Percentiles rank a stretch among this genome's conserved stretches.
phyloP scores from a whole-genome alignment of 2,888 invertebrate species.

The Drosophila meridiana region DNA sequence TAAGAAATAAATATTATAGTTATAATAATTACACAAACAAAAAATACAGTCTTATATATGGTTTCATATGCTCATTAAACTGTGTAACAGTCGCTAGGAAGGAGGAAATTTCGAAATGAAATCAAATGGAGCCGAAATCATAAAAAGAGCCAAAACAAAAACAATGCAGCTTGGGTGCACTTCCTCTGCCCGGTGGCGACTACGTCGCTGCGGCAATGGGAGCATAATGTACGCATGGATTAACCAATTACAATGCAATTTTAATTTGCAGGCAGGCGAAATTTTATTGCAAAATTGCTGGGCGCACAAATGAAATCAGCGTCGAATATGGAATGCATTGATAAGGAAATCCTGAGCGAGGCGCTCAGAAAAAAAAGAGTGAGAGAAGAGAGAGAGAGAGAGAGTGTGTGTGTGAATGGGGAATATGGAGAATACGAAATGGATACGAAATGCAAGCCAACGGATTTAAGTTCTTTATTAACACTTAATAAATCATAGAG shows the following conservation, averaged over 20 bases:
- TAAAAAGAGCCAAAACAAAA: background rate
- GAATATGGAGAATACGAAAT: conserved; percentile 61
- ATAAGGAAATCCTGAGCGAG: conserved; percentile 78
- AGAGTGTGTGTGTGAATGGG: conserved; percentile 22
- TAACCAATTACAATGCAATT: conserved; percentile 85
- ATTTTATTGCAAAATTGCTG: conserved; percentile 83
- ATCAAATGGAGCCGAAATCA: conserved; percentile 15
- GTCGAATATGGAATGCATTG: conserved; percentile 77
- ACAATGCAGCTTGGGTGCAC: conserved; percentile 42
- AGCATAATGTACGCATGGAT: conserved; percentile 82
- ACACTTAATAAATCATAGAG: conserved; percentile 83
- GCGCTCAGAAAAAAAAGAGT: background rate
- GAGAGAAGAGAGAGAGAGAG: conserved; percentile 10
- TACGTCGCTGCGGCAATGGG: conserved; percentile 43
- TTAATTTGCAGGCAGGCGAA: conserved; percentile 83
- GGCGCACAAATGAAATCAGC: conserved; percentile 73
- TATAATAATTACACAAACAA: background rate
- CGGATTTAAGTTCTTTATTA: conserved; percentile 84
- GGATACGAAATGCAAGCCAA: conserved; percentile 76
- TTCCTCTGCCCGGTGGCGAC: conserved; percentile 47
- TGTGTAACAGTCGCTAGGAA: background rate
- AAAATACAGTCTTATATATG: background rate
- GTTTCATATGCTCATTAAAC: background rate
- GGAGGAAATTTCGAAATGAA: conserved; percentile 5
- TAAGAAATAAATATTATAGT: background rate